A percentile compares a stretch with the other conserved stretches of the same genome.
Evolutionary conservation across 1,140 invertebrate species (phyloP).

Genomic region (Luehdorfia chinensis): DNA sequence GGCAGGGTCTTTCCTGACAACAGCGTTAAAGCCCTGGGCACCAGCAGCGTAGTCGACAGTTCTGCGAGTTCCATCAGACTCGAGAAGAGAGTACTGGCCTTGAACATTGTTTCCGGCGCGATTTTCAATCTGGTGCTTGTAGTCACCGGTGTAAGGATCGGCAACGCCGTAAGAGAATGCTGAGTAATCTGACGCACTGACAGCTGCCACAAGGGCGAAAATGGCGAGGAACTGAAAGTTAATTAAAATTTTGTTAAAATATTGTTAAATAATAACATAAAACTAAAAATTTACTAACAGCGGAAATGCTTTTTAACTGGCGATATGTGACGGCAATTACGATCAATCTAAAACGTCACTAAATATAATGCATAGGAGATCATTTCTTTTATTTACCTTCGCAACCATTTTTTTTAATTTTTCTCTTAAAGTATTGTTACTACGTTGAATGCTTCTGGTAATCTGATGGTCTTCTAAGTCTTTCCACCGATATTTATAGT

Average conservation of each 20-base stretch:
- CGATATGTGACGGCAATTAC: no score
- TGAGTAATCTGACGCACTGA: conserved; percentile 44
- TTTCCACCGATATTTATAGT: conserved; percentile 24
- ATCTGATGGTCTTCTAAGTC: conserved; percentile 23
- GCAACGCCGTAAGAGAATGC: conserved; percentile 65
- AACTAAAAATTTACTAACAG: no score
- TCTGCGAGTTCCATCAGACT: conserved; percentile 70
- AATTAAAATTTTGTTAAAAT: no score
- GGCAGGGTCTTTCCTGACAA: conserved; percentile 56
- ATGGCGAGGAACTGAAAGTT: conserved; percentile 34
- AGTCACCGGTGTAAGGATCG: conserved; percentile 75
- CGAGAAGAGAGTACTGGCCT: conserved; percentile 71
- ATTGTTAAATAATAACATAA: no score
- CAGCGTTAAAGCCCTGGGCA: conserved; percentile 67
- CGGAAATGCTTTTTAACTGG: no score
- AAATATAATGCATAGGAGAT: no score
- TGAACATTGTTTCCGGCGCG: conserved; percentile 77
- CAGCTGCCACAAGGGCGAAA: conserved; percentile 34
- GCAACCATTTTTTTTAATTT: not conserved
- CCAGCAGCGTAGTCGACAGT: conserved; percentile 75
- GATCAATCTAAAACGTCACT: no score
- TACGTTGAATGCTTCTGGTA: conserved; percentile 23
- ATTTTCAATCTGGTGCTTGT: conserved; percentile 71
- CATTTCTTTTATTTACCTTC: not conserved
- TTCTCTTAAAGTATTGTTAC: conserved; percentile 21